Percentiles rank a stretch among this genome's conserved stretches.
phyloP scores from a whole-genome alignment of 2,797 vertebrate species.

The Pygocentrus nattereri region DNA sequence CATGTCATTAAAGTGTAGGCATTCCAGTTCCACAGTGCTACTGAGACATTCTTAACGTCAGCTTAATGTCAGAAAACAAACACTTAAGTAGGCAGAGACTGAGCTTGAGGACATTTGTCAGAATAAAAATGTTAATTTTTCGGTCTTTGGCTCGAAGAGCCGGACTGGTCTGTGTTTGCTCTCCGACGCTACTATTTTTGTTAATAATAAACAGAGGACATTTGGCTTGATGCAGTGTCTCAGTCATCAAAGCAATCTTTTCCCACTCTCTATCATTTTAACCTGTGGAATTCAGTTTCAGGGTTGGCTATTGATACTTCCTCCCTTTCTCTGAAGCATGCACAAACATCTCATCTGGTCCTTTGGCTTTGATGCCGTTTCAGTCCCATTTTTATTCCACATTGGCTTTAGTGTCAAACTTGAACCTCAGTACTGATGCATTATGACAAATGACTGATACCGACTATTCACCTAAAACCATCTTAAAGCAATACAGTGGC shows the following conservation, averaged over 20 bases:
- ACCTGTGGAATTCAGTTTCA: conserved; percentile 72
- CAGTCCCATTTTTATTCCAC: no score
- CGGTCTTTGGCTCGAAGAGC: background rate
- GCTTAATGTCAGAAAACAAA: background rate
- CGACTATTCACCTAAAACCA: background rate
- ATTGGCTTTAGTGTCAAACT: background rate
- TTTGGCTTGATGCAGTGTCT: conserved; percentile 63
- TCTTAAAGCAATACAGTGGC: background rate
- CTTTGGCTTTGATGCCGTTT: background rate
- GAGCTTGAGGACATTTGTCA: background rate
- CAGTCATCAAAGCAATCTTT: conserved; percentile 70
- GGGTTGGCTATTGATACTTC: conserved; percentile 63
- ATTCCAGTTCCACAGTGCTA: background rate
- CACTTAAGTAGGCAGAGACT: background rate
- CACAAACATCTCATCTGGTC: background rate
- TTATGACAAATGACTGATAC: background rate
- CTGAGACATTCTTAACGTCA: background rate
- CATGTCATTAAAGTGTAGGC: no score
- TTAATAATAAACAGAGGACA: background rate
- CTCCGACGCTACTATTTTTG: conserved; percentile 49
- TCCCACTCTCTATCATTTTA: conserved; percentile 68
- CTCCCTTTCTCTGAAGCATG: conserved; percentile 50
- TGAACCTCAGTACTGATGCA: background rate
- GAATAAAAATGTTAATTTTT: no score
- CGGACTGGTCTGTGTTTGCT: conserved; percentile 64